Conservation (phyloP, 2,797 vertebrate genomes). For the Emys orbicularis region DNA sequence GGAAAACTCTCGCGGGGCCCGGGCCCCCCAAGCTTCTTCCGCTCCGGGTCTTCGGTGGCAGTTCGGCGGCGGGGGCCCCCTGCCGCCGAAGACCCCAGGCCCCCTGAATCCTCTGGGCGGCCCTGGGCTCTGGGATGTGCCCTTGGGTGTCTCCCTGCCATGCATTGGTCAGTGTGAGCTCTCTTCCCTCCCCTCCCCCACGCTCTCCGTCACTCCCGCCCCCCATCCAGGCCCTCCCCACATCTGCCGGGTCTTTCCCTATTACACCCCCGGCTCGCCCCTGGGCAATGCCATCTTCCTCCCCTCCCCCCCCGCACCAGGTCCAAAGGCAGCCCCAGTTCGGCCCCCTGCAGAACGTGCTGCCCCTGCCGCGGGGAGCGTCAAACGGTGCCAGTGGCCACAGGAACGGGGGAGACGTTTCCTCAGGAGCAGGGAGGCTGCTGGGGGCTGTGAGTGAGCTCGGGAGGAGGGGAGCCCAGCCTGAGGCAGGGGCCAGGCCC, state of each 20-base stretch:
- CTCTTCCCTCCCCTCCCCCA: neutral
- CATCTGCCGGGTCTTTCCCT: too few species aligned
- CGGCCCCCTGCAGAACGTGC: fast-evolving
- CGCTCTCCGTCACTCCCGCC: neutral
- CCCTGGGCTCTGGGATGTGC: too few species aligned
- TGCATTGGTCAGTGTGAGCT: neutral
- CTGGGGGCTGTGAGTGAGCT: neutral
- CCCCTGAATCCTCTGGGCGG: too few species aligned
- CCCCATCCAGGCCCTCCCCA: neutral
- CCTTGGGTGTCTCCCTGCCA: too few species aligned
- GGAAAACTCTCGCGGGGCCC: too few species aligned
- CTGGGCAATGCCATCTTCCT: too few species aligned
- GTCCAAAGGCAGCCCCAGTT: neutral
- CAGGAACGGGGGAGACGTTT: neutral
- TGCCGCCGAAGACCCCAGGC: too few species aligned
- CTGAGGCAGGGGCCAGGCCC: too few species aligned
- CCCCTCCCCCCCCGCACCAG: neutral
- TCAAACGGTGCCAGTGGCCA: neutral
- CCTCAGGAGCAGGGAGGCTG: neutral
- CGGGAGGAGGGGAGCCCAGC: neutral
- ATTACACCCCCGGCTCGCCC: too few species aligned
- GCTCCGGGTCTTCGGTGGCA: too few species aligned
- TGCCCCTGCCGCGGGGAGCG: neutral
- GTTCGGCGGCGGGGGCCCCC: too few species aligned
- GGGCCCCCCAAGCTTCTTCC: too few species aligned